phyloP scores from a whole-genome alignment of 2,113 vertebrate species.

The Archilochus colubris region DNA sequence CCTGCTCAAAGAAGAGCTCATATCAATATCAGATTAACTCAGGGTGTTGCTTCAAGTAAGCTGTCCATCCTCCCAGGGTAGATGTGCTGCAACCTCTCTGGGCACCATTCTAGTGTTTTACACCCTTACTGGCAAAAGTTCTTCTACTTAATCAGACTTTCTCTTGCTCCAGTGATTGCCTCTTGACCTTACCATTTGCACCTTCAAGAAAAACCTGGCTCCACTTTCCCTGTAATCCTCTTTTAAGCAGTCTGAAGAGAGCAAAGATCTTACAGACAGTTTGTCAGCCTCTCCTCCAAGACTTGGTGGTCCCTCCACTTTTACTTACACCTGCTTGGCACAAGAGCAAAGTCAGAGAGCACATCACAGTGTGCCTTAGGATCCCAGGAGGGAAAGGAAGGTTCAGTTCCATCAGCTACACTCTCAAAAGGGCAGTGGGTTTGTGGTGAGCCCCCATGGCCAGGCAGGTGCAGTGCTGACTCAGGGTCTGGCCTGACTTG shows the following conservation, averaged over 20 bases:
- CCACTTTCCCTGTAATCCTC: not conserved
- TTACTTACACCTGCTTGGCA: not conserved
- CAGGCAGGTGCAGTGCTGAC: not conserved
- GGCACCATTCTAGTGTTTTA: not conserved
- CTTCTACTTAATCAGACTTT: not conserved
- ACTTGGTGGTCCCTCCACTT: not conserved
- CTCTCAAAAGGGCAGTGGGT: fast-evolving
- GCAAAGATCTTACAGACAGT: not conserved
- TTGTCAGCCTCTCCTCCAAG: not conserved
- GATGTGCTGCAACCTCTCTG: not conserved
- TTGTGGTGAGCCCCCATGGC: not conserved
- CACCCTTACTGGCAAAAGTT: not conserved
- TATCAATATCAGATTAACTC: not conserved
- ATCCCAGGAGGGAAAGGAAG: not conserved
- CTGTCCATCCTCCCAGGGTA: not conserved
- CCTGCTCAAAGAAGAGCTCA: not conserved
- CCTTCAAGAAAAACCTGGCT: not conserved
- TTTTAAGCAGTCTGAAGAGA: not conserved
- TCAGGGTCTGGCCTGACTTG: not conserved
- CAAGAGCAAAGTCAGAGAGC: not conserved
- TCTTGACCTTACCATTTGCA: not conserved
- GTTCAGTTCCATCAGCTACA: not conserved
- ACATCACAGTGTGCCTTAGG: not conserved
- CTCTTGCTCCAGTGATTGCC: not conserved
- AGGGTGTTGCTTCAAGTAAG: not conserved